Evolutionary conservation across 1,140 invertebrate genomes (phyloP).

Genomic region (Zaprionus lachaisei): DNA sequence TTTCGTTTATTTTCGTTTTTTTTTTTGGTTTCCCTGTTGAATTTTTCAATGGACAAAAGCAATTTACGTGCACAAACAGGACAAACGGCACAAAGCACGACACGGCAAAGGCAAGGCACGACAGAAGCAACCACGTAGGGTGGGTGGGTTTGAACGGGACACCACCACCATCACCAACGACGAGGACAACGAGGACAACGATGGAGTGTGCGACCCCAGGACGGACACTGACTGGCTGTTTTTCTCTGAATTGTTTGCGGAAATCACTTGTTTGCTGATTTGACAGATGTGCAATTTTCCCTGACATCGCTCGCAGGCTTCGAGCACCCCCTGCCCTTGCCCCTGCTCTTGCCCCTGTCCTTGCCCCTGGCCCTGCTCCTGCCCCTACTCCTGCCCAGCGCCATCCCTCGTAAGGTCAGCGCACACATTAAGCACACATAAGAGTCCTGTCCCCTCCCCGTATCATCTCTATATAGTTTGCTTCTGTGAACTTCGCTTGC

Average conservation of each 20-base stretch:
- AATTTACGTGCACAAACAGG: conserved; percentile 82
- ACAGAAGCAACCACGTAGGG: not conserved
- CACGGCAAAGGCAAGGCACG: too few relatives aligned
- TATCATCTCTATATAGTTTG: conserved; percentile 15
- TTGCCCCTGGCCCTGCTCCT: not conserved
- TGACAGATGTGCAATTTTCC: conserved; percentile 83
- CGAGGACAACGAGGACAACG: too few relatives aligned
- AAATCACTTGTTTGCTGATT: conserved; percentile 83
- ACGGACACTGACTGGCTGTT: not conserved
- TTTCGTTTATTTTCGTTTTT: conserved; percentile 22
- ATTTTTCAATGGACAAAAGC: conserved; percentile 77
- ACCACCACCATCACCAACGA: conserved; percentile 41
- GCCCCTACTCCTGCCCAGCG: not conserved
- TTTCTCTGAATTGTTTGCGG: conserved; percentile 74
- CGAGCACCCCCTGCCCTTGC: not conserved
- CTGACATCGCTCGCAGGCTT: conserved; percentile 67
- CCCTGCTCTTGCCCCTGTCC: not conserved
- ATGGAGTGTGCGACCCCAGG: conserved; percentile 29
- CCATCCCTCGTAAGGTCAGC: conserved; percentile 38
- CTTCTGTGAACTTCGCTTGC: conserved; percentile 30
- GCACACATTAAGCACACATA: conserved; percentile 33
- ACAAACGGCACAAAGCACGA: conserved; percentile 9
- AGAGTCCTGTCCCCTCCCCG: conserved; percentile 8
- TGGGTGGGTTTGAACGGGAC: conserved; percentile 54
- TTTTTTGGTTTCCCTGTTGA: conserved; percentile 26